These are phyloP conservation scores for Eospalax fontanierii DNA, from an alignment of 2,797 vertebrate species.

Conservation along the genomic window DNA sequence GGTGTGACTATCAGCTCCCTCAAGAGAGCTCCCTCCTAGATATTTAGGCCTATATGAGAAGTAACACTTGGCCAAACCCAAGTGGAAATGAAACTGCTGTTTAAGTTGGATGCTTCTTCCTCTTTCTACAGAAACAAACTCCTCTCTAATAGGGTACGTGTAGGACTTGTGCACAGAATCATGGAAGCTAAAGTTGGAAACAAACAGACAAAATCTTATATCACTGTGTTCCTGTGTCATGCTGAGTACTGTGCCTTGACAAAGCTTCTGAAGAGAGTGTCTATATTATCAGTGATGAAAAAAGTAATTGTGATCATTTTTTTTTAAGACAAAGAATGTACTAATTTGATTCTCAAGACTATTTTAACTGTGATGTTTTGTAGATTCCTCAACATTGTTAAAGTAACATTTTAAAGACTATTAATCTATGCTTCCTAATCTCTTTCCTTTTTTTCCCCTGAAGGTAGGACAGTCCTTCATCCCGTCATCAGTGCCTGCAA, in stretches of 20 bases:
- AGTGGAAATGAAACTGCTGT: conserved; percentile 45
- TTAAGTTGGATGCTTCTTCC: conserved; percentile 61
- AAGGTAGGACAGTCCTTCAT: conserved; percentile 99
- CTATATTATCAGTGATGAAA: conserved; percentile 64
- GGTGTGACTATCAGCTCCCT: conserved; percentile 58
- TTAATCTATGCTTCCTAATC: conserved; percentile 72
- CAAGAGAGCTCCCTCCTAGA: conserved; percentile 69
- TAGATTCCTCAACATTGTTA: conserved; percentile 32
- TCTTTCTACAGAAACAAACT: conserved; percentile 22
- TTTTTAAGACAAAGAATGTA: conserved; percentile 64
- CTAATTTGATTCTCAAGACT: conserved; percentile 24
- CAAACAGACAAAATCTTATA: conserved; percentile 70
- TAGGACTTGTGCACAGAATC: conserved; percentile 85
- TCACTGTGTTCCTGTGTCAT: conserved; percentile 72
- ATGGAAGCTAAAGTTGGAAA: conserved; percentile 88
- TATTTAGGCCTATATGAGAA: conserved; percentile 50
- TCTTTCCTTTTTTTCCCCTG: conserved; percentile 57
- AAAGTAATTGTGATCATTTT: conserved; percentile 46
- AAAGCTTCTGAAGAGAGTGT: conserved; percentile 63
- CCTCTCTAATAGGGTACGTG: conserved; percentile 7
- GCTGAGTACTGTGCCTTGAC: conserved; percentile 61
- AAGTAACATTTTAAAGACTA: conserved; percentile 56
- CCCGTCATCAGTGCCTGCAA: conserved; percentile 96
- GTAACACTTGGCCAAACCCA: conserved; percentile 59
- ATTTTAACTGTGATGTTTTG: conserved; percentile 65